Percentiles rank a stretch among this genome's conserved stretches.
Evolutionary conservation across 2,888 invertebrate genomes (phyloP).

Genomic region (Microplitis manilae): DNA sequence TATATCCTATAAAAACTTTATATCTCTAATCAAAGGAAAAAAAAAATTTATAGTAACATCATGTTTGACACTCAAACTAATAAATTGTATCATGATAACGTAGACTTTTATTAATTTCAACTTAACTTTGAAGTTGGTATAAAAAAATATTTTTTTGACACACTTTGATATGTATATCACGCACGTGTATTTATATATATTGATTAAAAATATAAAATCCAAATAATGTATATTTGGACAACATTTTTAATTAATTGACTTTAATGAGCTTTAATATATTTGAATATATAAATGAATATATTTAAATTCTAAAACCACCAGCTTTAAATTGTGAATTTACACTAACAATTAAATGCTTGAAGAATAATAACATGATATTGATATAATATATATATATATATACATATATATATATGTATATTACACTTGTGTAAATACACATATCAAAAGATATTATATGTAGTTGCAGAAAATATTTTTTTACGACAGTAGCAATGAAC

Average conservation of each 20-base stretch:
- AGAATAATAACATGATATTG: background rate
- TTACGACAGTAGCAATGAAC: background rate
- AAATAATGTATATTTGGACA: background rate
- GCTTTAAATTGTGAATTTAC: background rate
- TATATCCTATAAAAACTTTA: no score
- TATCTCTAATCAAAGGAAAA: no score
- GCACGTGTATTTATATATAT: background rate
- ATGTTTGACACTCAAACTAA: background rate
- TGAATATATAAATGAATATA: background rate
- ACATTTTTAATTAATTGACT: background rate
- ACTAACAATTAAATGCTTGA: conserved; percentile 8
- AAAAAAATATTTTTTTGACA: background rate
- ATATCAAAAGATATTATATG: background rate
- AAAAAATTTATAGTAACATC: background rate
- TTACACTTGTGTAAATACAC: background rate
- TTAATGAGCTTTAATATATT: background rate
- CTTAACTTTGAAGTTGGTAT: background rate
- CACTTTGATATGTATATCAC: background rate
- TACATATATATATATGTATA: background rate
- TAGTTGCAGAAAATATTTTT: background rate
- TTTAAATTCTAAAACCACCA: background rate
- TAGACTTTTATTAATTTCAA: background rate
- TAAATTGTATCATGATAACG: background rate
- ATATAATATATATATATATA: background rate
- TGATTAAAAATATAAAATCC: background rate